phyloP scores from a whole-genome alignment of 2,113 vertebrate species.

The Sylvilagus bachmani region DNA sequence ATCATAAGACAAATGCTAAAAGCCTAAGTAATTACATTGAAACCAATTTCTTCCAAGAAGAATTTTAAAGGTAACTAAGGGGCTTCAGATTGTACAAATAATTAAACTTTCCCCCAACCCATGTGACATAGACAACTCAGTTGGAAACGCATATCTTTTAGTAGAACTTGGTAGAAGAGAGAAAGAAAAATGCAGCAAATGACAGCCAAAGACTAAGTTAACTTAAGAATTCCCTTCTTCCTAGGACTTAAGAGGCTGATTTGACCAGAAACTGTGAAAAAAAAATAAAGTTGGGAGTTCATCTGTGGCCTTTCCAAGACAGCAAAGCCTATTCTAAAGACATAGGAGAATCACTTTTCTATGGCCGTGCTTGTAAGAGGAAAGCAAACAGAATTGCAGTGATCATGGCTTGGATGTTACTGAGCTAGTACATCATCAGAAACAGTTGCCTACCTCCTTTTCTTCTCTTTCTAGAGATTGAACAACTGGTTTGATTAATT shows the following conservation, averaged over 20 bases:
- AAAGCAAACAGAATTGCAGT: background rate
- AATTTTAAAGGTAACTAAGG: constrained; percentile 25
- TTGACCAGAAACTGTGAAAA: background rate
- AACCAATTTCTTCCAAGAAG: constrained; percentile 31
- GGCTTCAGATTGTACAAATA: background rate
- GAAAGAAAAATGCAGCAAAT: background rate
- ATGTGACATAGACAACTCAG: background rate
- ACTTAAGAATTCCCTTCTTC: background rate
- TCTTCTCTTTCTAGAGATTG: too few relatives aligned
- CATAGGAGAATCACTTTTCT: background rate
- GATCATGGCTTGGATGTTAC: background rate
- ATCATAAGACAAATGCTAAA: constrained; percentile 46
- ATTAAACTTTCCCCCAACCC: background rate
- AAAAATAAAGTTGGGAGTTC: constrained; percentile 2
- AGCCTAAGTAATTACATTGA: background rate
- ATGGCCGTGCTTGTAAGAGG: too few relatives aligned
- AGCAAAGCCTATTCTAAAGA: background rate
- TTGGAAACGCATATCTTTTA: background rate
- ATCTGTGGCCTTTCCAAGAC: background rate
- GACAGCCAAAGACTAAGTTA: background rate
- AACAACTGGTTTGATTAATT: too few relatives aligned
- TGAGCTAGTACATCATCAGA: background rate
- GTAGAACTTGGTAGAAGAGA: background rate
- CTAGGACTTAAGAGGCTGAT: background rate
- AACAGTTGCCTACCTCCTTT: background rate